Conservation (phyloP, 1,140 invertebrate species). For the Temnothorax nylanderi region DNA sequence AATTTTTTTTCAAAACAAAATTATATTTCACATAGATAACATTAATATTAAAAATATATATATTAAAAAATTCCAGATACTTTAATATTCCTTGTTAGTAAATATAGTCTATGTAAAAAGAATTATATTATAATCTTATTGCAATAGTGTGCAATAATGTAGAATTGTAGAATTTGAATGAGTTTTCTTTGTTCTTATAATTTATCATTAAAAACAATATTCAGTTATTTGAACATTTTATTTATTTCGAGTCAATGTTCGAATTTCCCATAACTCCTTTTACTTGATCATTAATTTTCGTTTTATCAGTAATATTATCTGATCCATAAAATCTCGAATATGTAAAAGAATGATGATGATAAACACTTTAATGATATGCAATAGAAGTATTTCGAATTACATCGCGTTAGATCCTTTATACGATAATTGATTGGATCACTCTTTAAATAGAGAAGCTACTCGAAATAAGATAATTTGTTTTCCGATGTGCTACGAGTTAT, state of each 20-base stretch:
- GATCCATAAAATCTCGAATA: neutral
- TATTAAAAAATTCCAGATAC: neutral
- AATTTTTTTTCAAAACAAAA: neutral
- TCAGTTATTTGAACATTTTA: too few relatives aligned
- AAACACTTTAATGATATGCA: neutral
- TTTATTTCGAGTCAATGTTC: too few relatives aligned
- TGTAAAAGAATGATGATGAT: neutral
- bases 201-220: too few relatives aligned
- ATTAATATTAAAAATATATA: neutral
- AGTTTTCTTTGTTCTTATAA: too few relatives aligned
- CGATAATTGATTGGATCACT: neutral
- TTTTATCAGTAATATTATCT: neutral
- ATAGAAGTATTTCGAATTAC: neutral
- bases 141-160: too few relatives aligned
- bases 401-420: neutral
- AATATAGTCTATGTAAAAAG: neutral
- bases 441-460: neutral
- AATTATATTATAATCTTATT: neutral
- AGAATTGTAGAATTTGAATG: too few relatives aligned
- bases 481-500: neutral
- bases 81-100: neutral
- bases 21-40: neutral
- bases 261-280: neutral
- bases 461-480: slow-evolving; percentile 10
- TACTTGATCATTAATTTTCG: neutral